Evolutionary conservation across 1,140 invertebrate species (phyloP), one percentile per base, ranked within the genome.

Genomic region (Drosophila virilis): DNA sequence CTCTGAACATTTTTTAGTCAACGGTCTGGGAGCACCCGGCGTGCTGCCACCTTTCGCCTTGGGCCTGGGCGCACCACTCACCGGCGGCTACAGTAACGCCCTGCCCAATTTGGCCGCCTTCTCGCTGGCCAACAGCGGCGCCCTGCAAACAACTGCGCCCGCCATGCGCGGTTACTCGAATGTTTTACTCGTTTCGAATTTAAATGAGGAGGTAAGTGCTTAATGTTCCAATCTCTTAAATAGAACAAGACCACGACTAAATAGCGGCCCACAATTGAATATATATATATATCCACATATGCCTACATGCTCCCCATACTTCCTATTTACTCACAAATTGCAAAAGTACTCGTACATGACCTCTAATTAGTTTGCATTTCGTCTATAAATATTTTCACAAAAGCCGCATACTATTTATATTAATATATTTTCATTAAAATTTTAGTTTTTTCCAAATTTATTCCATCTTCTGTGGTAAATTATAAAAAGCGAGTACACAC

Each of bases 141-240:
- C 94, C 74, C 92, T 94, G 70, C 91, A 93, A 75, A 92, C 95
- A 32, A 94, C 95, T 22, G 94, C 96, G 8, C 95, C 95, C 4
- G 95, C 95, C 22, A 92, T 95, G 50, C 94, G 95, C 54, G 94
- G 94, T n/a, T 93, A 95, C 50, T 96, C 96, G 33, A 97, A 96
- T 61, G 97, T 98, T 2, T 93, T 98, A 42, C 95, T 98, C 42
- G 97, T 98, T 81, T 97, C 96, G 92, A 98, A 98, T 93, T 94
- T 98, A 67, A 98, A 98, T 93, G 97, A 98, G 93, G 97, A 98
- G 96, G 97, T 98, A 93, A 88, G 80, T 73, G 57, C 28, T n/a
- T 4, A 13, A 15, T 13, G 15, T 51, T 38, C 10, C 9, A 32
- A 46, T 6, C 1, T 17, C 9, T 0, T 35, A 35, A 33, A 32